Conservation (phyloP, 1,140 invertebrate genomes). For the Aphelenchoides besseyi region DNA sequence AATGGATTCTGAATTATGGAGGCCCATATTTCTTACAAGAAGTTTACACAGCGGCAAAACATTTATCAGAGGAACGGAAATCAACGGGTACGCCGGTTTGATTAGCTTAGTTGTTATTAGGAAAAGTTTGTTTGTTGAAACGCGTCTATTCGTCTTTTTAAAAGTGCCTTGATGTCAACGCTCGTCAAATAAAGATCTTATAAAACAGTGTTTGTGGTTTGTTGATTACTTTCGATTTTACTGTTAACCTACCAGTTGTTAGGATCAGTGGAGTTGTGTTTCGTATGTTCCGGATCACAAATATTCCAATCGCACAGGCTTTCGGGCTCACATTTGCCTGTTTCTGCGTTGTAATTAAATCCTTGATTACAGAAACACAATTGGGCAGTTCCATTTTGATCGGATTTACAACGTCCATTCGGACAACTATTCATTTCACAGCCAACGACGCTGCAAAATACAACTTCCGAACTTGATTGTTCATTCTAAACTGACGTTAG, state of each 20-base stretch:
- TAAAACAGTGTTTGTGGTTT: too few species aligned
- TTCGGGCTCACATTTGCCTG: not conserved
- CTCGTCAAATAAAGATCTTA: too few species aligned
- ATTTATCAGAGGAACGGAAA: conserved; percentile 11
- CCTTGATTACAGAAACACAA: not conserved
- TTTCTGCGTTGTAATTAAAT: not conserved
- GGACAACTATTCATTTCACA: conserved; percentile 3
- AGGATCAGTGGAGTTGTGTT: not conserved
- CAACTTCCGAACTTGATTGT: not conserved
- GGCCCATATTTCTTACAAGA: conserved; percentile 54
- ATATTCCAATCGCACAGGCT: not conserved
- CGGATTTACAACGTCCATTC: not conserved
- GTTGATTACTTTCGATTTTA: too few species aligned
- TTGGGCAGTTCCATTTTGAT: not conserved
- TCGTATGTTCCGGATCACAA: not conserved
- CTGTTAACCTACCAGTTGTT: not conserved
- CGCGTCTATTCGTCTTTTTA: too few species aligned
- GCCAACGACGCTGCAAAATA: not conserved
- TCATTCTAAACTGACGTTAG: not conserved
- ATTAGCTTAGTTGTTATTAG: not conserved
- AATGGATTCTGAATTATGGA: conserved; percentile 63
- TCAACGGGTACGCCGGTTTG: not conserved
- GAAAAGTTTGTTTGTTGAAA: not conserved
- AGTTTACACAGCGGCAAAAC: conserved; percentile 30
- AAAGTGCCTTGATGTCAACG: too few species aligned